Conservation (phyloP, 2,797 vertebrate genomes). For the Hemibagrus guttatus region DNA sequence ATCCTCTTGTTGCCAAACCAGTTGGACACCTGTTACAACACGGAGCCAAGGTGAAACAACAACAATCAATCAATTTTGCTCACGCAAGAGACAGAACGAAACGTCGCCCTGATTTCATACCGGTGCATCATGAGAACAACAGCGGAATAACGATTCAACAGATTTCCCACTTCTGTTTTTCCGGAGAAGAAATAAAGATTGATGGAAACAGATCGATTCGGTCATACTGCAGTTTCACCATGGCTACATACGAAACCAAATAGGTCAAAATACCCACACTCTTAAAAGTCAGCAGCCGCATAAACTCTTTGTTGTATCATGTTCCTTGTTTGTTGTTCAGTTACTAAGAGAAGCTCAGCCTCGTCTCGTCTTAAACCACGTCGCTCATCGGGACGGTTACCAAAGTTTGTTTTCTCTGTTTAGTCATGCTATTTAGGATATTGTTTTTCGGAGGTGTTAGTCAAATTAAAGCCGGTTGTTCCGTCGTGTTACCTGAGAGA, state of each 20-base stretch:
- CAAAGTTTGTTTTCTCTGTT: too few relatives aligned
- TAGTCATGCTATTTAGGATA: not conserved
- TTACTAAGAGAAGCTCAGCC: not conserved
- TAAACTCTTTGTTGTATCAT: not conserved
- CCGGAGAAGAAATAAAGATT: not conserved
- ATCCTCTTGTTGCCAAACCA: conserved; percentile 99
- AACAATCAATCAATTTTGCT: not conserved
- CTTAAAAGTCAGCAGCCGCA: not conserved
- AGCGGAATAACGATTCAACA: not conserved
- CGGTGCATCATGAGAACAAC: not conserved
- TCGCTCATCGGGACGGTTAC: not conserved
- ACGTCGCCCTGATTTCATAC: not conserved
- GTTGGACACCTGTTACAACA: conserved; percentile 89
- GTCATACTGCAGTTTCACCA: not conserved
- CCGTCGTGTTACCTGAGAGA: conserved; percentile 86
- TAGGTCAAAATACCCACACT: not conserved
- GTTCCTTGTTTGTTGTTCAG: not conserved
- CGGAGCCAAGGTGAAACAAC: conserved; percentile 6
- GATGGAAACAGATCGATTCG: not conserved
- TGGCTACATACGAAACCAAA: not conserved
- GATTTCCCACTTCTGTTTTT: not conserved
- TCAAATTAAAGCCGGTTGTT: not conserved
- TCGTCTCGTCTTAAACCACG: not conserved
- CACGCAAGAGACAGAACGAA: not conserved
- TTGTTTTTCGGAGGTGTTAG: not conserved